phyloP scores from a whole-genome alignment of 1,140 invertebrate species.

The Drosophila lacteicornis region DNA sequence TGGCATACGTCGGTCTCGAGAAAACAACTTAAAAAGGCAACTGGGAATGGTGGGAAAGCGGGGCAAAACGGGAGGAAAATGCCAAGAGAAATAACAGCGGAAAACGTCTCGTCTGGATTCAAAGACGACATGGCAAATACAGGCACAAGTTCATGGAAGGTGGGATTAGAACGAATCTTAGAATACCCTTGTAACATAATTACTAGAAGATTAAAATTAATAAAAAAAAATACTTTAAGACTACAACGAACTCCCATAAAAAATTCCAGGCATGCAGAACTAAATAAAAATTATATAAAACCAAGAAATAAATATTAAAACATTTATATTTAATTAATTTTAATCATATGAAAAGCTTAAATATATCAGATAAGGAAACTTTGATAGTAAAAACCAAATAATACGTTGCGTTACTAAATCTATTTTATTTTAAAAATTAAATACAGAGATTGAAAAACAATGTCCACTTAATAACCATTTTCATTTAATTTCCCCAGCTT shows the following conservation, averaged over 20 bases:
- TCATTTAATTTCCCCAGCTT: too few relatives aligned
- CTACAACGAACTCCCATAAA: too few relatives aligned
- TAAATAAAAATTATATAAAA: background rate
- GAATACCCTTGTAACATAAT: background rate
- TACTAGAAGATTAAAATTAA: background rate
- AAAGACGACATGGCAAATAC: slow-evolving; percentile 1
- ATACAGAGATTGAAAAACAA: too few relatives aligned
- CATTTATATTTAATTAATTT: background rate
- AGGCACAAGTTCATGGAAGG: background rate
- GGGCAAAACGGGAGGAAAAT: slow-evolving; percentile 11
- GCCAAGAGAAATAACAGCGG: slow-evolving; percentile 3
- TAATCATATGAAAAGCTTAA: too few relatives aligned
- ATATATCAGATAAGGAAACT: too few relatives aligned
- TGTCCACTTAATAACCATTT: too few relatives aligned
- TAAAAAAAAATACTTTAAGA: too few relatives aligned
- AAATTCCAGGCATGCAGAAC: too few relatives aligned
- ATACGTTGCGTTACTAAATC: too few relatives aligned
- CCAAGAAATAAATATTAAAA: background rate
- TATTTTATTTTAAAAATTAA: too few relatives aligned
- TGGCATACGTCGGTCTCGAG: slow-evolving; percentile 62
- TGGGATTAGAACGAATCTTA: background rate
- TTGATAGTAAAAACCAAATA: too few relatives aligned
- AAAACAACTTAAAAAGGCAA: slow-evolving; percentile 29
- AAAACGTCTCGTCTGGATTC: background rate
- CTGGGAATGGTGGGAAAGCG: background rate